Evolutionary conservation across 2,888 invertebrate species (phyloP).

Genomic region (Agriopis leucophaearia): DNA sequence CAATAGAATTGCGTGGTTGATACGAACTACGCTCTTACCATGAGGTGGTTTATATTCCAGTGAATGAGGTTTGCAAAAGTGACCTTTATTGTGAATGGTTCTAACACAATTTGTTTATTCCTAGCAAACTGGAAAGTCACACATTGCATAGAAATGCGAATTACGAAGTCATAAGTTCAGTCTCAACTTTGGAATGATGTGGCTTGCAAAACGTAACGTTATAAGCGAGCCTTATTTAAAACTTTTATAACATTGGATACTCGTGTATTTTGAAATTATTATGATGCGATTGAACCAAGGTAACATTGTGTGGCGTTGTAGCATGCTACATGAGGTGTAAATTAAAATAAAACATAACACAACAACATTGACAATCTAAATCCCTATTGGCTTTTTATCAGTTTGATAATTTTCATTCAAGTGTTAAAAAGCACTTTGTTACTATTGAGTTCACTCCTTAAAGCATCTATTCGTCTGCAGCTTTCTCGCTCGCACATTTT

Average conservation of each 20-base stretch:
- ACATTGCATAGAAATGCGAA: neutral
- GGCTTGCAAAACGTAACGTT: constrained; percentile 25
- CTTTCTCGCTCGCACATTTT: too few species aligned
- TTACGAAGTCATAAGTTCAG: neutral
- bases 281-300: neutral
- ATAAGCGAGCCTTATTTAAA: constrained; percentile 32
- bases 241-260: constrained; percentile 27
- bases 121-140: neutral
- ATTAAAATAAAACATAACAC: neutral
- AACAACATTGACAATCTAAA: too few species aligned
- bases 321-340: neutral
- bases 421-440: too few species aligned
- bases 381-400: too few species aligned
- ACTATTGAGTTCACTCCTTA: too few species aligned
- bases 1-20: neutral
- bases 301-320: neutral
- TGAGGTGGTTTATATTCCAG: neutral
- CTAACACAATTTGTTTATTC: neutral
- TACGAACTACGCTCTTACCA: neutral
- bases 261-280: constrained; percentile 17
- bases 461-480: too few species aligned
- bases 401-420: too few species aligned
- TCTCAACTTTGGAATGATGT: constrained; percentile 17
- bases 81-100: neutral
- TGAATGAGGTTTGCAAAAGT: neutral